Conservation (phyloP, 2,113 vertebrate genomes). For the Amia ocellicauda region DNA sequence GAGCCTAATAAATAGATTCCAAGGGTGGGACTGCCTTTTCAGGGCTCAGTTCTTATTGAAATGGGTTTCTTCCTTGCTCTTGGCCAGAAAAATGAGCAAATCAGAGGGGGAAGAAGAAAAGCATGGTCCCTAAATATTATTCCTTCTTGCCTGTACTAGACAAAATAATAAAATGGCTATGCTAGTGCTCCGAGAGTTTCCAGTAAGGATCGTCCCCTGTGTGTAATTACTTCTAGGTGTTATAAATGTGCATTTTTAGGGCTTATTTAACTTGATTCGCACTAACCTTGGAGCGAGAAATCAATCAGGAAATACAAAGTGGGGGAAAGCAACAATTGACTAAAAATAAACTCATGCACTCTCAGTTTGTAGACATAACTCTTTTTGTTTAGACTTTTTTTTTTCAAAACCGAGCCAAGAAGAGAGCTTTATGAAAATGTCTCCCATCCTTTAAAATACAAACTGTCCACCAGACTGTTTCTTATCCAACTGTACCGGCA, state of each 20-base stretch:
- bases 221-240: neutral
- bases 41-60: slow-evolving; percentile 36
- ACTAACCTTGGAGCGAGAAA: slow-evolving; percentile 6
- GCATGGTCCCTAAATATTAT: slow-evolving; percentile 37
- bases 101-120: slow-evolving; percentile 32
- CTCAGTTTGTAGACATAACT: too few relatives aligned
- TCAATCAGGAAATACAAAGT: neutral
- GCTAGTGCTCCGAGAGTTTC: neutral
- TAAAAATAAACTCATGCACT: too few relatives aligned
- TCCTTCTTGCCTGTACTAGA: slow-evolving; percentile 21
- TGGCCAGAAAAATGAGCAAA: slow-evolving; percentile 41
- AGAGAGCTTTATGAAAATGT: too few relatives aligned
- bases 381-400: too few relatives aligned
- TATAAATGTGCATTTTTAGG: slow-evolving; percentile 20
- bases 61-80: slow-evolving; percentile 39
- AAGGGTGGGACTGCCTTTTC: slow-evolving; percentile 35
- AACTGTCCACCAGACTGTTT: too few relatives aligned
- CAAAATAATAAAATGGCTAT: neutral
- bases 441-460: too few relatives aligned
- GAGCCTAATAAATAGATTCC: slow-evolving; percentile 46
- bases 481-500: too few relatives aligned
- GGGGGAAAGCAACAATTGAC: too few relatives aligned
- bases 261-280: slow-evolving; percentile 10
- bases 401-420: too few relatives aligned
- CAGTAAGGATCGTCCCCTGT: slow-evolving; percentile 5